Base-by-base conservation (phyloP, 2,888 invertebrate genomes). In the Caenorhabditis afra region DNA sequence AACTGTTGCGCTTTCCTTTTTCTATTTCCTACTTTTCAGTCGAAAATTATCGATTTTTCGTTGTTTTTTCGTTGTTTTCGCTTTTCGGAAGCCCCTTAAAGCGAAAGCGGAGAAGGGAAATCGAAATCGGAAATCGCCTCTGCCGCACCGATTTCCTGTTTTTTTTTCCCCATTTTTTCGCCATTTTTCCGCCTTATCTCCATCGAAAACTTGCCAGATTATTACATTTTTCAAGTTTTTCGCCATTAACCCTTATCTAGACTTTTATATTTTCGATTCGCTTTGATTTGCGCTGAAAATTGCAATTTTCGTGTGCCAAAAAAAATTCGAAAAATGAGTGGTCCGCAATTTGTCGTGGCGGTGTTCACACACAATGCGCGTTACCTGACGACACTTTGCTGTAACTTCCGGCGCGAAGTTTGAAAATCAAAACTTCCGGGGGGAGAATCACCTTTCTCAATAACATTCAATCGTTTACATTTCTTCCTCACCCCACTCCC, bases 381-480 rank as follows among this genome's bases (percentile, higher is more conserved):
- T 29, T 29, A 29, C 29, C 29, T 29, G 29, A 29, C 29, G 29
- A 29, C 29, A 29, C 4, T 29, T 29, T 29, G 4, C 29, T 29
- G 3, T 29, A 5, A 5, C 29, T 29, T 29, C 29, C 29, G 29
- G 29, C 29, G 29, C 29, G 29, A 29, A 29, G 3, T 29, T 29
- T 7, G n/a, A n/a, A n/a, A n/a, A n/a, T n/a, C n/a, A n/a, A n/a
- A n/a, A n/a, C n/a, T n/a, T n/a, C n/a, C n/a, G n/a, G n/a, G n/a
- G n/a, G n/a, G n/a, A n/a, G n/a, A n/a, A n/a, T 29, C 29, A 7
- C 29, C 29, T 29, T 29, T 29, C 7, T 3, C 29, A 23, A 52
- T 29, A 37, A 39, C 39, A 57, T 57, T 61, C 45, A 7, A 22
- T 23, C 18, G 45, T 61, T 61, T 47, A 44, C 45, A 47, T 61